A percentile compares a stretch with the other conserved stretches of the same genome.
Evolutionary conservation across 1,140 invertebrate species (phyloP).

Genomic region (Semibalanus balanoides): DNA sequence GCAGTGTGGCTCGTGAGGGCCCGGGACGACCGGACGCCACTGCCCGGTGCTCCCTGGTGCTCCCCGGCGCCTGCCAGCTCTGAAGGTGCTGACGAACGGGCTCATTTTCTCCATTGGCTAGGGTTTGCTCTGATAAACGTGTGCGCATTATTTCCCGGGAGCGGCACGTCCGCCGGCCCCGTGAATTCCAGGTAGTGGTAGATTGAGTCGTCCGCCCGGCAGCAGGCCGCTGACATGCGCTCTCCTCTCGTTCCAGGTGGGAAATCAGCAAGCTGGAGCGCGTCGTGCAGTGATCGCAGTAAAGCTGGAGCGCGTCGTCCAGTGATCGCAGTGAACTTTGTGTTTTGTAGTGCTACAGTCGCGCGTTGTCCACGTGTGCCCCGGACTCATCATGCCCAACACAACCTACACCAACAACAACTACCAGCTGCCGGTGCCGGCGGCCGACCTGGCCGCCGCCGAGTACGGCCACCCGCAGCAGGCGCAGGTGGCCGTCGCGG

Average conservation of each 20-base stretch:
- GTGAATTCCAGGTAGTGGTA: neutral
- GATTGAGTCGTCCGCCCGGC: neutral
- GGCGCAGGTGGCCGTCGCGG: neutral
- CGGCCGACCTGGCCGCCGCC: neutral
- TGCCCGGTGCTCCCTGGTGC: too few relatives aligned
- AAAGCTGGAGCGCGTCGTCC: neutral
- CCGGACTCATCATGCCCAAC: neutral
- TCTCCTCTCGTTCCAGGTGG: neutral
- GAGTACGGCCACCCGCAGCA: neutral
- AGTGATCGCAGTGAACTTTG: neutral
- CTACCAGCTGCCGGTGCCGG: neutral
- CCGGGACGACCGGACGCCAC: neutral
- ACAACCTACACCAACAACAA: neutral
- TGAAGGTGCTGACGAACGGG: neutral
- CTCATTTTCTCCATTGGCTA: neutral
- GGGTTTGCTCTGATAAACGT: neutral
- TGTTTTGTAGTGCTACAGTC: slow-evolving; percentile 2
- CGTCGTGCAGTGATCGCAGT: neutral
- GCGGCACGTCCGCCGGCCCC: too few relatives aligned
- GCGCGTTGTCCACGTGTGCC: neutral
- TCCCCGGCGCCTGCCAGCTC: neutral
- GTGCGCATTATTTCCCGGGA: neutral
- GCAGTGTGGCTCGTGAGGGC: neutral
- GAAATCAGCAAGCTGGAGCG: neutral
- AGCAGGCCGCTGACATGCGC: neutral